These are phyloP conservation scores for Dromaius novaehollandiae DNA, from an alignment of 2,113 vertebrate genomes.

Conservation along the genomic window DNA sequence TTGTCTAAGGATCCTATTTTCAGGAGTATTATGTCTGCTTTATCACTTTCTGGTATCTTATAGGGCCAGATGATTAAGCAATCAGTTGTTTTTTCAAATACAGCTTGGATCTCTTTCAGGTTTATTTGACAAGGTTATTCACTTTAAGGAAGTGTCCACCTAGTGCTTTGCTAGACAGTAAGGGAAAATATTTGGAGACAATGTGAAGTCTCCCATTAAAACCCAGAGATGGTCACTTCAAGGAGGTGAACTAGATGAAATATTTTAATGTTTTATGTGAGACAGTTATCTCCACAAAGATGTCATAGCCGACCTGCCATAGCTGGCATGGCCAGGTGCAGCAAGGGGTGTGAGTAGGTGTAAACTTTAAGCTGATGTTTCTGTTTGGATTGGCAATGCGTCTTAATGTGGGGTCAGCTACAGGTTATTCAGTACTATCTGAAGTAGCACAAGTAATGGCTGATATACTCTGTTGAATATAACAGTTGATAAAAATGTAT, in stretches of 20 bases:
- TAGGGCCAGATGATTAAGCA: background rate
- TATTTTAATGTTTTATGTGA: background rate
- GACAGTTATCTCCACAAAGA: background rate
- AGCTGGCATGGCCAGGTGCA: background rate
- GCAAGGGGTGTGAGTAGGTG: background rate
- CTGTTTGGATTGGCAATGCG: background rate
- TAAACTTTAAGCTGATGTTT: background rate
- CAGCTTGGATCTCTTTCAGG: background rate
- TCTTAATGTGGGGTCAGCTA: background rate
- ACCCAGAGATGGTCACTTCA: background rate
- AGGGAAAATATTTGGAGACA: background rate
- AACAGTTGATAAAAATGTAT: background rate
- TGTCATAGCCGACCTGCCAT: background rate
- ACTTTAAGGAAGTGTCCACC: background rate
- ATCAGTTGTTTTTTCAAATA: background rate
- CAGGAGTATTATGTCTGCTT: background rate
- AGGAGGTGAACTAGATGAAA: rapidly evolving
- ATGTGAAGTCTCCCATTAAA: background rate
- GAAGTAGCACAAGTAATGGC: background rate
- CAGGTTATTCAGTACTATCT: background rate
- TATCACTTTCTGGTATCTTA: background rate
- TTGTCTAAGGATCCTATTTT: background rate
- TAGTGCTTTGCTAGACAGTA: background rate
- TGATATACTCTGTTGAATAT: background rate
- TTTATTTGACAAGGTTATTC: background rate